These are phyloP conservation scores for Sebastes cheni DNA, from an alignment of 2,797 vertebrate species.

Conservation along the genomic window DNA sequence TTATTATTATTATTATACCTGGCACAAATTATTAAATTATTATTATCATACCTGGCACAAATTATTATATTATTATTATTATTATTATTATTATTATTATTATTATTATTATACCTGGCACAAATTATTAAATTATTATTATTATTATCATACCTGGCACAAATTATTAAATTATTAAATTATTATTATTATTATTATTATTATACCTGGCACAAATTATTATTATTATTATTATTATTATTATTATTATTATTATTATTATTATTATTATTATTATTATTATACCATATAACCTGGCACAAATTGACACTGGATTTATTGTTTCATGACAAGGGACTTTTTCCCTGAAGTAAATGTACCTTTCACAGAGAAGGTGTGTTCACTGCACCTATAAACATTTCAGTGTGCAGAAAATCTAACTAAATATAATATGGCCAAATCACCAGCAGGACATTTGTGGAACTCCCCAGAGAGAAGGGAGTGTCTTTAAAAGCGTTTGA, in stretches of 20 bases:
- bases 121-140: neutral
- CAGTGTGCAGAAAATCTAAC: neutral
- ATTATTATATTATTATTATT: too few relatives aligned
- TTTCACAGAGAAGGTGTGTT: neutral
- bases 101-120: neutral
- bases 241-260: neutral
- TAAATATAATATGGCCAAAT: neutral
- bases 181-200: too few relatives aligned
- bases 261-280: neutral
- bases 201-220: too few relatives aligned
- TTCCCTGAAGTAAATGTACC: neutral
- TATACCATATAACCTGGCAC: neutral
- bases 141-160: neutral
- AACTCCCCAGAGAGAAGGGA: neutral
- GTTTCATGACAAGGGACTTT: neutral
- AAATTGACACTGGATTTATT: neutral
- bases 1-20: neutral
- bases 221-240: too few relatives aligned
- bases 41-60: too few relatives aligned
- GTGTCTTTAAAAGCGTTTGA: neutral
- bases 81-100: neutral
- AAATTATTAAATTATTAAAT: too few relatives aligned
- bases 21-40: too few relatives aligned
- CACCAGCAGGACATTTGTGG: neutral
- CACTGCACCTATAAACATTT: neutral